Evolutionary conservation across 2,113 vertebrate genomes (phyloP), one percentile per base, ranked within the genome.

Genomic region (Catagonus wagneri): DNA sequence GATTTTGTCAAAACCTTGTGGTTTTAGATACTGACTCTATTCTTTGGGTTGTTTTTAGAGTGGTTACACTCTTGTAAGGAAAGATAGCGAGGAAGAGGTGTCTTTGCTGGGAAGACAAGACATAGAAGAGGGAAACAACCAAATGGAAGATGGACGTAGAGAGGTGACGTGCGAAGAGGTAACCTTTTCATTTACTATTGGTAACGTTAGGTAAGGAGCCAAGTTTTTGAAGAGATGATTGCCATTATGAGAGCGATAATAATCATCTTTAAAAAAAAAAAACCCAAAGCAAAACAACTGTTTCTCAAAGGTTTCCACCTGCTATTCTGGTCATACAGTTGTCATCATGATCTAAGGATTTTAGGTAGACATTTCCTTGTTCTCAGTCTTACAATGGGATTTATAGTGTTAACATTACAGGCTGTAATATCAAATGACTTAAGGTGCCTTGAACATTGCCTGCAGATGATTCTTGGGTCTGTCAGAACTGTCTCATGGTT

Each of bases 51-150:
- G 97, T 94, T 86, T 4, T 50, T 58, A 99, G 99, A 97, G 99
- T 96, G 99, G 99, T 20, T 99, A 99, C 96, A 99, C 99, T 29
- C 99, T 99, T 0, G 98, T 99, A 36, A 98, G 99, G 29, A 99
- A 98, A 17, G 99, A 98, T 93, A 99, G 99, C 0, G 99, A 99
- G 71, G 99, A 99, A 74, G 99, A 99, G 14, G 97, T 99, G 52
- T 99, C 98, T 90, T 97, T 99, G 39, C 97, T 99, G 98, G 98
- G 98, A 0, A 94, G 97, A 94, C 98, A 99, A 14, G 99, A 99
- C 88, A 93, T 99, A 20, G 99, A 99, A 89, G 99, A 99, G 96
- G 99, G 99, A 34, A 96, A 12, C 93, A 98, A 71, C 96, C 98
- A 98, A 58, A 95, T 97, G 76, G 99, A 99, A 13, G 98, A 98